Evolutionary conservation across 2,888 invertebrate species (phyloP).

Genomic region (Andrena hattorfiana): DNA sequence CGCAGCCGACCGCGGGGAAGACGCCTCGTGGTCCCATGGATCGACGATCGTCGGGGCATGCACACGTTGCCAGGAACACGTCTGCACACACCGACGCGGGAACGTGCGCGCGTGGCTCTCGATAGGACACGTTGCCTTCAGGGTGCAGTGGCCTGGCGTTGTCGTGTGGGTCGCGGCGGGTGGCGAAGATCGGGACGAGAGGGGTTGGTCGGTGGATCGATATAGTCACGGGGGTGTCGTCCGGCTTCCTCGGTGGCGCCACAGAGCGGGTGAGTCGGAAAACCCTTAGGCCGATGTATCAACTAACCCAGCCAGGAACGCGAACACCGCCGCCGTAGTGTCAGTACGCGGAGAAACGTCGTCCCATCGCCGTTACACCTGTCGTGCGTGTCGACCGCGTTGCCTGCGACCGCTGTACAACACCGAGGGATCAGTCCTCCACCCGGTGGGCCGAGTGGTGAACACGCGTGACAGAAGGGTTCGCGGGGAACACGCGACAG

Average conservation of each 20-base stretch:
- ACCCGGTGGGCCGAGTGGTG: not conserved
- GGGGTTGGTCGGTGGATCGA: conserved; percentile 77
- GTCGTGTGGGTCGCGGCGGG: conserved; percentile 68
- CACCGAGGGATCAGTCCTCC: not conserved
- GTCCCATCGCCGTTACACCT: conserved; percentile 43
- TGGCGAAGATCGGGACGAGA: conserved; percentile 47
- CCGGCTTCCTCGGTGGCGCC: conserved; percentile 76
- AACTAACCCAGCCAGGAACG: conserved; percentile 62
- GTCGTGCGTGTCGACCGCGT: conserved; percentile 26
- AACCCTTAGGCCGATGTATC: conserved; percentile 69
- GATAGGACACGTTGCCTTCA: conserved; percentile 76
- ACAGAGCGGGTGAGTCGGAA: conserved; percentile 76
- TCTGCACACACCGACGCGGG: not conserved
- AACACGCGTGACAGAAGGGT: conserved; percentile 28
- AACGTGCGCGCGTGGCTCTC: conserved; percentile 51
- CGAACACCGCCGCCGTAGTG: conserved; percentile 51
- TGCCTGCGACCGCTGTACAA: not conserved
- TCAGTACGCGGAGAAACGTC: conserved; percentile 69
- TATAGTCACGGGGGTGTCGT: conserved; percentile 81
- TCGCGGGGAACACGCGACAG: conserved; percentile 40
- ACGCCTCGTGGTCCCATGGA: conserved; percentile 45
- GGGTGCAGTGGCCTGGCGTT: conserved; percentile 83
- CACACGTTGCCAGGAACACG: not conserved
- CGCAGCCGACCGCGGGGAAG: conserved; percentile 31
- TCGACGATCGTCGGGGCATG: conserved; percentile 26